Base-by-base conservation (phyloP, 2,888 invertebrate species). In the Pteria penguin region DNA sequence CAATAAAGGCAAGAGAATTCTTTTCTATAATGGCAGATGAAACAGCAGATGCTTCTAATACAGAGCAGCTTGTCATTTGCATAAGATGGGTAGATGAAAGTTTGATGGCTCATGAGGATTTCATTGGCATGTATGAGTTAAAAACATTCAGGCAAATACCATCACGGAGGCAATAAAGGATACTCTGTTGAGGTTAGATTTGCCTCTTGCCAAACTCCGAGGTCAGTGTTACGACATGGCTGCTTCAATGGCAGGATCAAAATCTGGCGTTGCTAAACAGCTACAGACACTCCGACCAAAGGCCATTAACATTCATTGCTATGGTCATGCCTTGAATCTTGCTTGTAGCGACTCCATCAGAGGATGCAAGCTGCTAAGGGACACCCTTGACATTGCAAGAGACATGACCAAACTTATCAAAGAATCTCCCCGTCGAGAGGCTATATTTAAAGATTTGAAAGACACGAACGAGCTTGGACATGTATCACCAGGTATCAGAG, bases 211-310 rank as follows among this genome's bases (percentile, higher is more conserved):
- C 14, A 71, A 54, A 14, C 36, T 57, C 18, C 57, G 66, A n/a
- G 78, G 78, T 31, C 75, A 78, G 31, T 75, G 71, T 54, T 75
- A 75, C 55, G 75, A 70, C 61, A 61, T 57, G 45, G 65, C 75
- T 29, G 24, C 55, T 29, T 14, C 31, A 18, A 78, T 75, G 75
- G 27, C 69, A 24, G 75, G 81, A 8, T n/a, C 61, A 29, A 78
- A 68, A 32, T 65, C 61, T 36, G 82, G 81, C n/a, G 80, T 78
- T 11, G 72, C 78, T 0, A 66, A 71, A 22, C 14, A 68, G 3
- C 73, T 81, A 2, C 1, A n/a, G 2, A 26, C 29, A 0, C 18
- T 55, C 5, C 76, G 79, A 75, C 58, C 72, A 1, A 26, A 62
- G 36, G 58, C 24, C 29, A 14, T 58, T 58, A 27, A 58, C 29